phyloP scores from a whole-genome alignment of 2,888 invertebrate species.

The Pristionchus japonicus region DNA sequence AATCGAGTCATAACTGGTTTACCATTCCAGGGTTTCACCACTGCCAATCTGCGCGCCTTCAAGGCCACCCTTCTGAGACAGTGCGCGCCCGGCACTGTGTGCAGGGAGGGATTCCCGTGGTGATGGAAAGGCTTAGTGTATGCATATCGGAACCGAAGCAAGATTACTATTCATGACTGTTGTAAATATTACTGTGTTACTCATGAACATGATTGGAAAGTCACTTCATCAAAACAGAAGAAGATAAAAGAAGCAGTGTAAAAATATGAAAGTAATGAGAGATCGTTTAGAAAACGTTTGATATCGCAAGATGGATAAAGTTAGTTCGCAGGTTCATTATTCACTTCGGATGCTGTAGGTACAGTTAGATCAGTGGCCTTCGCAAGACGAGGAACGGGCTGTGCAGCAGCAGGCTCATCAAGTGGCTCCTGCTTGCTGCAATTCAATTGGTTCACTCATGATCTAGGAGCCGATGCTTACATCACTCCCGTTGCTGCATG shows the following conservation, averaged over 20 bases:
- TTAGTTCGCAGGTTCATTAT: no score
- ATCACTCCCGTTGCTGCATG: no score
- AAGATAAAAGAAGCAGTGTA: no score
- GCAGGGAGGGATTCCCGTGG: constrained; percentile 11
- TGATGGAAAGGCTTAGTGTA: background rate
- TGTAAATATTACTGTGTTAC: background rate
- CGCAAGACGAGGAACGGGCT: background rate
- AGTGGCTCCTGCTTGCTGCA: background rate
- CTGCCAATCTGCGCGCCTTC: background rate
- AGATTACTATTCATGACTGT: background rate
- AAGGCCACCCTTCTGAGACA: background rate
- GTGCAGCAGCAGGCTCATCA: background rate
- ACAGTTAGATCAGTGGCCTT: no score
- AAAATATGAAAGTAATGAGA: no score
- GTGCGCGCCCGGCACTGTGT: background rate
- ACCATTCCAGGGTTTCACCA: constrained; percentile 22
- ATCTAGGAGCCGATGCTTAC: background rate
- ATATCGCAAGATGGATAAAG: no score
- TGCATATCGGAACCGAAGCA: background rate
- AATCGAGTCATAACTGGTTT: no score
- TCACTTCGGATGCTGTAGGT: no score
- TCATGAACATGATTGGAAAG: no score
- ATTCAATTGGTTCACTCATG: background rate
- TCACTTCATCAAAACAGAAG: no score
- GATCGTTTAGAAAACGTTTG: no score